Evolutionary conservation across 2,797 vertebrate genomes (phyloP), one percentile per base, ranked within the genome.

Genomic region (Menidia menidia): DNA sequence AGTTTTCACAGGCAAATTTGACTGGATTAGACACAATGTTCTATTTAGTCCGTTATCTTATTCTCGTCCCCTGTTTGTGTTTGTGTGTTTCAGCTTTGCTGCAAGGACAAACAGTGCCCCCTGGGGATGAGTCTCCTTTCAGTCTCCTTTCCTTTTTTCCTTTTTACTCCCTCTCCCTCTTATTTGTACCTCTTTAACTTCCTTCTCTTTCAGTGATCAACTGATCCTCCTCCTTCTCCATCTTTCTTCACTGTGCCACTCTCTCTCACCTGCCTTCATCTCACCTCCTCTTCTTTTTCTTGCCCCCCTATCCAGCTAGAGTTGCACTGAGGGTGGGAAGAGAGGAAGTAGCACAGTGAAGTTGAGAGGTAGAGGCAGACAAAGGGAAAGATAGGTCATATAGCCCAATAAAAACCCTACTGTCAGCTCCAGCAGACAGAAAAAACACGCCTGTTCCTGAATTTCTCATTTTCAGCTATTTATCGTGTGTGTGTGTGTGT

Each of bases 101-200:
- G 61, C 77, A 80, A 92, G 90, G 91, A 87, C 88, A 91, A 92
- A 93, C 87, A 92, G 84, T 91, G 92, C 93, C 93, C 92, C 91
- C 92, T 93, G 89, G 90, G 91, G 92, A 90, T 87, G 79, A 87
- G 50, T 88, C 75, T 78, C 73, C 71, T 80, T 70, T 68, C 18
- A 32, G 74, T 75, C 75, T 82, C 72, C 64, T 79, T 70, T 81
- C 62, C 52, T 31, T 9, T 25, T 67, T 57, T 2, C 3, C 35
- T 64, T 41, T 64, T 42, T 25, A 13, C 52, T 45, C 18, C 43
- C 41, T 51, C 25, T 4, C 41, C n/a, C n/a, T n/a, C 11, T n/a
- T 57, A 3, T 48, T 47, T 41, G 32, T 55, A 19, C 10, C n/a
- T 51, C 59, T 62, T 30, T 19, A 31, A n/a, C 59, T 57, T 43